Evolutionary conservation across 1,140 invertebrate genomes (phyloP), one percentile per base, ranked within the genome.

Genomic region (Dendrolimus punctatus): DNA sequence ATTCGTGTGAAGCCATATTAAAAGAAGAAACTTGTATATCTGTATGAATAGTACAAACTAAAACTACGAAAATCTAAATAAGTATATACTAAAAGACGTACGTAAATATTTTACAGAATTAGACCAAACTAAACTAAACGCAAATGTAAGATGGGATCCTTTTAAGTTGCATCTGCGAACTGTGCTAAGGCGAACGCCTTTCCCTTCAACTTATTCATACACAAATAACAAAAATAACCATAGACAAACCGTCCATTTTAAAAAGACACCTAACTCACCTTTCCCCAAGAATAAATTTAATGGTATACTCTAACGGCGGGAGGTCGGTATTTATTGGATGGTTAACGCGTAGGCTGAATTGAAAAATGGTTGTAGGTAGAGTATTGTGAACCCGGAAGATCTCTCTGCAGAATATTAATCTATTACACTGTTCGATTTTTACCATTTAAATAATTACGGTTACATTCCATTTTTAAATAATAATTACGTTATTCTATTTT

Each of bases 181-280:
- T 81, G 79, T 85, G 81, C 76, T 85, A 83, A 85, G 81, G 81
- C 73, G 68, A 85, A 76, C 81, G 73, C 80, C 81, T 85, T 85
- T 85, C 80, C 75, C 76, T 83, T 83, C 64, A 76, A 81, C 80
- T 81, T 82, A 85, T 85, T 82, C 79, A 82, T 82, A 82, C 76
- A 77, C 78, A 83, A 83, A 85, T 85, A 82, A 77, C 76, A 85
- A 85, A 85, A 82, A 85, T 84, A 82, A 65, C 80, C 76, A 81
- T 80, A 80, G 68, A 69, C 67, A 68, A 66, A 49, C 60, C 56
- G 55, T 49, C 81, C 76, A 74, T 46, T 51, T 36, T 55, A 64
- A 38, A 36, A 43, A 57, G 77, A 73, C 47, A 76, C 55, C 46
- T 60, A 49, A 53, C 9, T 23, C 43, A 45, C 51, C 43, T 42